A percentile compares a stretch with the other conserved stretches of the same genome.
Evolutionary conservation across 2,113 vertebrate genomes (phyloP).

Genomic region (Tetrao urogallus): DNA sequence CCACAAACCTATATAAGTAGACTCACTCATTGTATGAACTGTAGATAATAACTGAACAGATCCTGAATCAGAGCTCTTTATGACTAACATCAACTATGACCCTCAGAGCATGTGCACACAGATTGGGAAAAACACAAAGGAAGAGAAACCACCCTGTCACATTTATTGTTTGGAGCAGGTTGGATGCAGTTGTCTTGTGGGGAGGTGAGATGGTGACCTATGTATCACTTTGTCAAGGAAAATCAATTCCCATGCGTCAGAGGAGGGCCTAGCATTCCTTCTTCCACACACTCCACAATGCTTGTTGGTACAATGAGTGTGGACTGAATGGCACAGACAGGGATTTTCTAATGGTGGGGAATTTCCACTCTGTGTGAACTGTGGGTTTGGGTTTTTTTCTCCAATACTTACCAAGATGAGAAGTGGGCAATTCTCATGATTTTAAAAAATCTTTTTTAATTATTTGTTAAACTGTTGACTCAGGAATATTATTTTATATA

Average conservation of each 20-base stretch:
- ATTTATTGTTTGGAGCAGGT: neutral
- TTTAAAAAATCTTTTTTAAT: neutral
- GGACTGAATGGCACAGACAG: neutral
- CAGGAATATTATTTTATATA: neutral
- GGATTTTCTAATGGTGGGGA: neutral
- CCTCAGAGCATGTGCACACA: neutral
- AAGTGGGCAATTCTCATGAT: neutral
- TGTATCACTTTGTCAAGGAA: conserved; percentile 25
- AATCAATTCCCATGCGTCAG: neutral
- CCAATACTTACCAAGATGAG: neutral
- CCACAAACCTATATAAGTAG: neutral
- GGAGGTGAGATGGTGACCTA: conserved; percentile 49
- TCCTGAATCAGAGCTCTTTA: neutral
- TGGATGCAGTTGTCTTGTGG: neutral
- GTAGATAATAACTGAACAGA: neutral
- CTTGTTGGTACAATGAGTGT: neutral
- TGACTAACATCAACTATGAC: neutral
- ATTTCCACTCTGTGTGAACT: neutral
- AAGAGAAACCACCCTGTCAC: neutral
- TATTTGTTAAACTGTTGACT: neutral
- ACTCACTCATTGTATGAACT: neutral
- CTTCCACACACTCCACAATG: neutral
- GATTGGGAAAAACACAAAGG: neutral
- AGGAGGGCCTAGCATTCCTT: conserved; percentile 6
- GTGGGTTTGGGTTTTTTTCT: accelerated